Evolutionary conservation across 2,113 vertebrate genomes (phyloP).

Genomic region (Coryphaenoides rupestris): DNA sequence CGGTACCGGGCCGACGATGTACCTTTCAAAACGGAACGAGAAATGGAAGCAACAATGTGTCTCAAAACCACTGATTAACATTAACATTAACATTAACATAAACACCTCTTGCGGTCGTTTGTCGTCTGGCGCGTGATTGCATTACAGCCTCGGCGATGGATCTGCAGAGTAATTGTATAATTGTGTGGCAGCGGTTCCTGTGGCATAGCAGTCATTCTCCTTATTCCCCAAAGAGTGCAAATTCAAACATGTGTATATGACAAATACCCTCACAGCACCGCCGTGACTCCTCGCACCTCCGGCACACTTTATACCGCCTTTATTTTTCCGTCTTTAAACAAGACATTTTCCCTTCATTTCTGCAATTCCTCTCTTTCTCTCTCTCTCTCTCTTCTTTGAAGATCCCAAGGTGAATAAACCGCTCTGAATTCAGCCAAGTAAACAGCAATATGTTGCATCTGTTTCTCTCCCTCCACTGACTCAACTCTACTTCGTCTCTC

Average conservation of each 20-base stretch:
- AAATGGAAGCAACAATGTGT: no score
- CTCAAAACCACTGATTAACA: no score
- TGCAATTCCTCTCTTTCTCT: no score
- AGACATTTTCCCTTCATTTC: no score
- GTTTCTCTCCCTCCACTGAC: background rate
- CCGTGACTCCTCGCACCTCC: background rate
- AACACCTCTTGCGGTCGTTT: background rate
- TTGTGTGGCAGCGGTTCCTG: background rate
- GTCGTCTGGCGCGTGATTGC: constrained; percentile 23
- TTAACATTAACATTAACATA: no score
- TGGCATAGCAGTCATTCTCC: constrained; percentile 28
- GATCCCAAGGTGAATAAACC: no score
- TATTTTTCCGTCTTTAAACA: no score
- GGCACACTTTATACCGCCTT: no score
- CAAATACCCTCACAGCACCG: constrained; percentile 10
- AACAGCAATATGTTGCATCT: background rate
- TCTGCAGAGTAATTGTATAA: background rate
- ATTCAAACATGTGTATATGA: constrained; percentile 47
- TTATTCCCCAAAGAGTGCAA: constrained; percentile 49
- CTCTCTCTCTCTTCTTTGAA: no score
- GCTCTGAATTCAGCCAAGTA: background rate
- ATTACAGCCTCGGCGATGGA: constrained; percentile 25
- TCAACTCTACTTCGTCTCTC: no score
- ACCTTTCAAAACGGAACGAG: no score
- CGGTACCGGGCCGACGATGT: no score